These are phyloP conservation scores for Apostichopus parvimensis DNA, from an alignment of 35 echinoderm and acorn worm genomes.

Conservation along the genomic window DNA sequence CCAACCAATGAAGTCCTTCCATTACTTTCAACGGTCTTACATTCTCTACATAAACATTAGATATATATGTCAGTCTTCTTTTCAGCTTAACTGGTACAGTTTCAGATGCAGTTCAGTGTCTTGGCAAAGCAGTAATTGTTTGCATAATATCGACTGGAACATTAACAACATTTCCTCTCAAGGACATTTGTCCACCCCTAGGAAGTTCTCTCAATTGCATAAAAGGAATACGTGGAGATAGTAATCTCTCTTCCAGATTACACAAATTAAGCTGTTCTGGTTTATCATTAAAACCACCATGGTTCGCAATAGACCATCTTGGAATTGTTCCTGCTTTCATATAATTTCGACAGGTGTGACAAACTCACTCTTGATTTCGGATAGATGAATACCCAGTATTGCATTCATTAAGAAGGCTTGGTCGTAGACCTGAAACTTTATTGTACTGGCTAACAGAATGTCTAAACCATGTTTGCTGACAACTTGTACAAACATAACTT, in stretches of 20 bases:
- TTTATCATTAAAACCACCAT: no score
- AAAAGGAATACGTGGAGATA: no score
- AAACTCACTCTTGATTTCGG: not conserved
- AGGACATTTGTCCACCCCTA: no score
- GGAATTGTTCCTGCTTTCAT: not conserved
- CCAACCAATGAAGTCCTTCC: no score
- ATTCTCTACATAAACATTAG: conserved; percentile 4
- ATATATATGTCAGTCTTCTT: not conserved
- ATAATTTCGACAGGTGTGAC: conserved; percentile 5
- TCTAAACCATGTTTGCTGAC: not conserved
- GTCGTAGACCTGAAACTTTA: no score
- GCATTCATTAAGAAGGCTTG: not conserved
- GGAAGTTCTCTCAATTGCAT: no score
- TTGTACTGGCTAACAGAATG: not conserved
- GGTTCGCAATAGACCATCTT: not conserved
- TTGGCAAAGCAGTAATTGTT: conserved; percentile 21
- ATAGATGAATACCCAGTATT: not conserved
- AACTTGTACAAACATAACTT: not conserved
- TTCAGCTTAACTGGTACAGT: conserved; percentile 41
- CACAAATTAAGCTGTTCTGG: not conserved
- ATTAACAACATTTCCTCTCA: conserved; percentile 59
- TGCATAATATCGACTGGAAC: conserved; percentile 53
- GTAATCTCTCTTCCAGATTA: no score
- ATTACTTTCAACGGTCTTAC: no score
- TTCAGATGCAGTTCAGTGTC: not conserved